These are phyloP conservation scores for Pachycephus smyrnensis DNA, from an alignment of 2,888 invertebrate genomes.

Conservation along the genomic window DNA sequence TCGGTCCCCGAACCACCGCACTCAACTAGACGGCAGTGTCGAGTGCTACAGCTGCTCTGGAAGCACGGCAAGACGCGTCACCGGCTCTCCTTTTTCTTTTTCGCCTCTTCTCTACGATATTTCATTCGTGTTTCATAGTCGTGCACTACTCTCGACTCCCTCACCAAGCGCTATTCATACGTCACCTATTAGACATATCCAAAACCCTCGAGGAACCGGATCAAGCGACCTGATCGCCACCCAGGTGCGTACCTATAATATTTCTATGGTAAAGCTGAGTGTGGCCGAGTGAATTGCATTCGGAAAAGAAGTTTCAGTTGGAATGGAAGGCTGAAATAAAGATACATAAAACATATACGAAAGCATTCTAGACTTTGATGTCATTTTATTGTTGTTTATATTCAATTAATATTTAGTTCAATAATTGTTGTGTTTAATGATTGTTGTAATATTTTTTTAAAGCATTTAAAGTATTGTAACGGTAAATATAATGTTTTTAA, in stretches of 20 bases:
- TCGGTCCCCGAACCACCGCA: slow-evolving; percentile 31
- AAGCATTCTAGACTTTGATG: background rate
- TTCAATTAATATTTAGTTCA: background rate
- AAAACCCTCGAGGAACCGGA: background rate
- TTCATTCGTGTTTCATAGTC: slow-evolving; percentile 6
- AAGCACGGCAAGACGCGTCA: slow-evolving; percentile 3
- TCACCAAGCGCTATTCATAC: slow-evolving; percentile 4
- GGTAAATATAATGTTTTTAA: background rate
- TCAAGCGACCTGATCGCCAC: background rate
- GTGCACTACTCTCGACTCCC: slow-evolving; percentile 15
- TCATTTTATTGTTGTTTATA: background rate
- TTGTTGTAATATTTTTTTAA: background rate
- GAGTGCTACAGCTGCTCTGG: slow-evolving; percentile 20
- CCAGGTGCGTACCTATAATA: background rate
- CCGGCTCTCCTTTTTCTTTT: background rate
- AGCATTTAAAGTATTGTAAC: background rate
- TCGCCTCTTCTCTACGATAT: background rate
- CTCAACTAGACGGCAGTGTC: slow-evolving; percentile 36
- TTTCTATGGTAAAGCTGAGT: background rate
- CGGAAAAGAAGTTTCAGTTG: too few relatives aligned
- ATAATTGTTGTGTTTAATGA: background rate
- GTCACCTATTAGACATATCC: slow-evolving; percentile 2
- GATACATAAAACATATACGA: background rate
- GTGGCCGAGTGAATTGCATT: background rate
- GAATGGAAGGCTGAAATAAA: background rate